A percentile compares a stretch with the other conserved stretches of the same genome.
Evolutionary conservation across 2,113 vertebrate genomes (phyloP).

Genomic region (Girardinichthys multiradiatus): DNA sequence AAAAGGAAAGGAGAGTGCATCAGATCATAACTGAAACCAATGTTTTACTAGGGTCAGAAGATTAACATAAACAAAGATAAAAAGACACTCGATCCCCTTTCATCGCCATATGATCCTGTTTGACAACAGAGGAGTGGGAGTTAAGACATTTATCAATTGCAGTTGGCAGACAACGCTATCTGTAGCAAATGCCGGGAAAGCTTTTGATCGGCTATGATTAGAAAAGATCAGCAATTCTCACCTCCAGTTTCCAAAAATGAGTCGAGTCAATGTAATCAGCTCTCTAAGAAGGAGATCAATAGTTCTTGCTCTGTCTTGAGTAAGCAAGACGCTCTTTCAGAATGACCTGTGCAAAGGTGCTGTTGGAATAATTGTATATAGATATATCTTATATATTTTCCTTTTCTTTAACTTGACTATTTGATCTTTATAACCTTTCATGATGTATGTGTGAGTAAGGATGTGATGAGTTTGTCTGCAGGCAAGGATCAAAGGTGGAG

Average conservation of each 20-base stretch:
- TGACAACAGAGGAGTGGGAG: conserved; percentile 18
- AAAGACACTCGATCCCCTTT: background rate
- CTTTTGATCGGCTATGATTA: conserved; percentile 6
- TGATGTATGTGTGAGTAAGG: too few species aligned
- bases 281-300: conserved; percentile 36
- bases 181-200: conserved; percentile 10
- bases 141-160: conserved; percentile 41
- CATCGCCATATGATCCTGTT: background rate
- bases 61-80: conserved; percentile 27
- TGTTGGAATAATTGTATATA: too few species aligned
- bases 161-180: background rate
- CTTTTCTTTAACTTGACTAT: too few species aligned
- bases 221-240: conserved; percentile 18
- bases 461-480: too few species aligned
- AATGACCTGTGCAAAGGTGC: too few species aligned
- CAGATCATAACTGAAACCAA: conserved; percentile 1
- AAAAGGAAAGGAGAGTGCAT: background rate
- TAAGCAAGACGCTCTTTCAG: background rate
- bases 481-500: too few species aligned
- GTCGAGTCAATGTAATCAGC: conserved; percentile 39
- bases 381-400: too few species aligned
- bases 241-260: conserved; percentile 26
- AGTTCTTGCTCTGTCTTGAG: conserved; percentile 1
- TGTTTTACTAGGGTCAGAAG: conserved; percentile 13
- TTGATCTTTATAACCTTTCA: too few species aligned